Percentiles rank a stretch among this genome's conserved stretches.
Evolutionary conservation across 2,888 invertebrate genomes (phyloP).

Genomic region (Calephelis perditalis): DNA sequence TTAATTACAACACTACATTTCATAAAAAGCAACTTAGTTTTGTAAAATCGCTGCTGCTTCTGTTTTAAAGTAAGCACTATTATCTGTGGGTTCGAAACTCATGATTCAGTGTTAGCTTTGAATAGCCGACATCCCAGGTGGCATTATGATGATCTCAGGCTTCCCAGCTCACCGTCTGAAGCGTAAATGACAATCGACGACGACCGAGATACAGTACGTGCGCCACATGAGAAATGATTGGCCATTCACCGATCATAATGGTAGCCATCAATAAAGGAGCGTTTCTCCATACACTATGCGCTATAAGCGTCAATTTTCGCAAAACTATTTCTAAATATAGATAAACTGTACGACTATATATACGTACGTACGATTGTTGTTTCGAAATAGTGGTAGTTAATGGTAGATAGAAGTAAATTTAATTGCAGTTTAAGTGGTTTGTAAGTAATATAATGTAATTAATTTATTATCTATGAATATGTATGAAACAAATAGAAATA

Average conservation of each 20-base stretch:
- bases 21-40: too few species aligned
- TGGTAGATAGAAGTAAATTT: too few species aligned
- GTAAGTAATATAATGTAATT: too few species aligned
- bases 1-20: too few species aligned
- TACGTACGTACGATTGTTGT: too few species aligned
- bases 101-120: slow-evolving; percentile 25
- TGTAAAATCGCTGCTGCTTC: neutral
- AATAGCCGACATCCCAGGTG: slow-evolving; percentile 31
- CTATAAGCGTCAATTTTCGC: neutral
- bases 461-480: too few species aligned
- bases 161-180: slow-evolving; percentile 8
- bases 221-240: slow-evolving; percentile 4
- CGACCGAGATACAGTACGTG: slow-evolving; percentile 2
- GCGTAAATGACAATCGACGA: slow-evolving; percentile 6
- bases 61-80: neutral
- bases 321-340: too few species aligned
- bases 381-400: too few species aligned
- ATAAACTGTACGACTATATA: too few species aligned
- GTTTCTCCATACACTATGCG: neutral
- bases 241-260: slow-evolving; percentile 1
- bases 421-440: too few species aligned
- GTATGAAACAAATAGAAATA: too few species aligned
- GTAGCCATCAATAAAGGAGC: slow-evolving; percentile 7
- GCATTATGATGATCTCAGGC: slow-evolving; percentile 23
- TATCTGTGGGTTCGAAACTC: slow-evolving; percentile 16